phyloP scores from a whole-genome alignment of 2,113 vertebrate species.

The Halcyon senegalensis region DNA sequence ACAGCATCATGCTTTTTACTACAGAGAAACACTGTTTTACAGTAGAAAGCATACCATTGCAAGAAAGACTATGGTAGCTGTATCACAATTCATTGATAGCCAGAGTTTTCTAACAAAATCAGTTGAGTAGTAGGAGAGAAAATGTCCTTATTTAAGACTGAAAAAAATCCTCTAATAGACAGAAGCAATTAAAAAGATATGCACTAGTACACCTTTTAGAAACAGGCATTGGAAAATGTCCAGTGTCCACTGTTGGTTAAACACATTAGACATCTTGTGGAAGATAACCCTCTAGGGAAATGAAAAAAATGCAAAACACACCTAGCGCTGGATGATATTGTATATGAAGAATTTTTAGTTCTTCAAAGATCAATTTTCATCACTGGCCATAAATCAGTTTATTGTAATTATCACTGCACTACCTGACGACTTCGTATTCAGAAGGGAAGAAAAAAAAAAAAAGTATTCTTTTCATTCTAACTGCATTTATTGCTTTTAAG shows the following conservation, averaged over 20 bases:
- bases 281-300: background rate
- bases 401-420: background rate
- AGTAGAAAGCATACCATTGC: background rate
- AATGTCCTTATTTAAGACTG: constrained; percentile 37
- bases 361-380: background rate
- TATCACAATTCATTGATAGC: constrained; percentile 59
- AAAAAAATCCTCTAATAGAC: constrained; percentile 50
- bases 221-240: background rate
- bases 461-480: background rate
- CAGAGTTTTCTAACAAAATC: constrained; percentile 58
- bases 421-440: background rate
- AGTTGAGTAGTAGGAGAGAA: constrained; percentile 34
- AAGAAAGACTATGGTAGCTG: background rate
- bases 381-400: constrained; percentile 4
- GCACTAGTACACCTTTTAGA: constrained; percentile 58
- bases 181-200: constrained; percentile 76
- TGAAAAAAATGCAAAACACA: background rate
- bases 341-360: background rate
- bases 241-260: background rate
- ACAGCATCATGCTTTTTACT: background rate
- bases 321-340: background rate
- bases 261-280: background rate
- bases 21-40: background rate
- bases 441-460: background rate
- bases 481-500: constrained; percentile 21